phyloP scores from a whole-genome alignment of 2,113 vertebrate genomes.

The Coreoperca whiteheadi region DNA sequence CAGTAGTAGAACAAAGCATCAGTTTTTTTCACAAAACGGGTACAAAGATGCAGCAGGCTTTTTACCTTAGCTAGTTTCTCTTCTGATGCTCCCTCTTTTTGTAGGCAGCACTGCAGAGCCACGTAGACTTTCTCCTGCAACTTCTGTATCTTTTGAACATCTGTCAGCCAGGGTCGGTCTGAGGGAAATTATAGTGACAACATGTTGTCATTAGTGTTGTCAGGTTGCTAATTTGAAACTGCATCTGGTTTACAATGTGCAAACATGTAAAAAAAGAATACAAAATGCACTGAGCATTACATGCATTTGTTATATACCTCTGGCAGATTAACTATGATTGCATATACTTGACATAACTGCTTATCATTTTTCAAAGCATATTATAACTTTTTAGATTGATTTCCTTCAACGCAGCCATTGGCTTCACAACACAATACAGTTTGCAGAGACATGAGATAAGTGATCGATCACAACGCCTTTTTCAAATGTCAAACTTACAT shows the following conservation, averaged over 20 bases:
- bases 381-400: not conserved
- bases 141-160: constrained; percentile 91
- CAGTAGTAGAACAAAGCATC: not conserved
- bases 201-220: not conserved
- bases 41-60: not conserved
- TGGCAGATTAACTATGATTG: not conserved
- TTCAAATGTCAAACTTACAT: not conserved
- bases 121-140: constrained; percentile 91
- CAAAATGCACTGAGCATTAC: not conserved
- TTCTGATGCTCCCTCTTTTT: constrained; percentile 85
- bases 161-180: constrained; percentile 91
- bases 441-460: not conserved
- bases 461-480: not conserved
- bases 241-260: not conserved
- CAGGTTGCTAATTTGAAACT: not conserved
- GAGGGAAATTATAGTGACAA: not conserved
- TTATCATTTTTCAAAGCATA: not conserved
- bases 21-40: not conserved
- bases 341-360: not conserved
- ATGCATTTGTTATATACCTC: not conserved
- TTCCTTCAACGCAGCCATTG: not conserved
- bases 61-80: constrained; percentile 91
- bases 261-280: not conserved
- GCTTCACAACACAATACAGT: not conserved
- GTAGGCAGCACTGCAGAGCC: constrained; percentile 89